These are phyloP conservation scores for Heteractis magnifica DNA, from an alignment of 92 coral and sea anemone species.

Conservation along the genomic window DNA sequence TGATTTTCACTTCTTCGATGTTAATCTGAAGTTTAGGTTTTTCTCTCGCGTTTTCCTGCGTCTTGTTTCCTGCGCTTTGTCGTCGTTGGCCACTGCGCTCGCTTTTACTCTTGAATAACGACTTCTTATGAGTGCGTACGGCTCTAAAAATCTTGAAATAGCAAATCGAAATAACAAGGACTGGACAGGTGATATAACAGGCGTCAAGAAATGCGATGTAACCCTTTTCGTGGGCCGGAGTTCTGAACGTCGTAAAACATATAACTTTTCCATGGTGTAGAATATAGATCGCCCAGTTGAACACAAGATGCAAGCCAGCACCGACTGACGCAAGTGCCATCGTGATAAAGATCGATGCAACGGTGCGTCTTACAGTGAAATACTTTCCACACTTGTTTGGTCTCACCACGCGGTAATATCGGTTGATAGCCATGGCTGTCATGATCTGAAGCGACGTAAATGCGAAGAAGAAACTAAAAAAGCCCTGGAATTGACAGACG, in stretches of 20 bases:
- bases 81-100: neutral
- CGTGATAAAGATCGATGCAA: constrained; percentile 36
- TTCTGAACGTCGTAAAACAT: constrained; percentile 60
- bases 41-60: neutral
- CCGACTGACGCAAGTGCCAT: constrained; percentile 64
- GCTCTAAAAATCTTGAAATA: constrained; percentile 67
- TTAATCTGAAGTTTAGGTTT: constrained; percentile 28
- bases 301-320: constrained; percentile 57
- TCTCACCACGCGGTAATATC: constrained; percentile 72
- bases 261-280: constrained; percentile 73
- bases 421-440: constrained; percentile 83
- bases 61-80: neutral
- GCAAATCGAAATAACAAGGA: constrained; percentile 51
- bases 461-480: constrained; percentile 69
- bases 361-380: constrained; percentile 50
- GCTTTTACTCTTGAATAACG: neutral
- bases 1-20: constrained; percentile 67
- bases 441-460: constrained; percentile 67
- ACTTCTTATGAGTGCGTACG: constrained; percentile 55
- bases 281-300: constrained; percentile 59
- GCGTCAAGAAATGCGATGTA: constrained; percentile 68
- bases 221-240: constrained; percentile 46
- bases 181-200: constrained; percentile 51
- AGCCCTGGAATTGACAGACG: constrained; percentile 77
- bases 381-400: constrained; percentile 57